These are phyloP conservation scores for Aethes cnicana DNA, from an alignment of 2,888 invertebrate species.

Conservation along the genomic window DNA sequence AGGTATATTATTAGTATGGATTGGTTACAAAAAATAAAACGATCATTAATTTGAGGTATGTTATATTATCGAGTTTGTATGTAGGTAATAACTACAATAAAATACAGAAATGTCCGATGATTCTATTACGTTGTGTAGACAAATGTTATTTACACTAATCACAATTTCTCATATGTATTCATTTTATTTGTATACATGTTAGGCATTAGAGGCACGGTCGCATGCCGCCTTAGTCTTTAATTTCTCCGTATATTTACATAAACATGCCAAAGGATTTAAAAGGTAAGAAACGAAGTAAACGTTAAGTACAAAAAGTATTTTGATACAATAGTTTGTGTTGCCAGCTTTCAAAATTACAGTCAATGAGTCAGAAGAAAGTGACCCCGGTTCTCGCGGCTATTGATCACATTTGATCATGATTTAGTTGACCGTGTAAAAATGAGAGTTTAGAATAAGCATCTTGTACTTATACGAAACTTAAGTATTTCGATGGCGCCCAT, in stretches of 20 bases:
- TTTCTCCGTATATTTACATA: conserved; percentile 77
- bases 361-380: no score
- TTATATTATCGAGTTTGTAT: conserved; percentile 82
- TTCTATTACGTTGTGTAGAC: conserved; percentile 64
- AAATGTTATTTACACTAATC: conserved; percentile 62
- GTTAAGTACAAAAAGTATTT: conserved; percentile 21
- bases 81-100: conserved; percentile 81
- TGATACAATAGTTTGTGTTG: no score
- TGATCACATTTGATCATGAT: no score
- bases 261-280: conserved; percentile 44
- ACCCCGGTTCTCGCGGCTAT: no score
- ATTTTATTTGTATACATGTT: conserved; percentile 75
- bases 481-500: no score
- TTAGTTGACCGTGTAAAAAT: no score
- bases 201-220: conserved; percentile 75
- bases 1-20: no score
- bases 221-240: conserved; percentile 75
- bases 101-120: conserved; percentile 78
- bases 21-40: conserved; percentile 47
- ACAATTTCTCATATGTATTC: conserved; percentile 79
- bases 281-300: conserved; percentile 8
- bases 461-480: no score
- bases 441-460: no score
- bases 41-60: conserved; percentile 73
- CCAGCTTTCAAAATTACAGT: no score